These are phyloP conservation scores for Crepidodera aurea DNA, from an alignment of 2,888 invertebrate genomes.

Conservation along the genomic window DNA sequence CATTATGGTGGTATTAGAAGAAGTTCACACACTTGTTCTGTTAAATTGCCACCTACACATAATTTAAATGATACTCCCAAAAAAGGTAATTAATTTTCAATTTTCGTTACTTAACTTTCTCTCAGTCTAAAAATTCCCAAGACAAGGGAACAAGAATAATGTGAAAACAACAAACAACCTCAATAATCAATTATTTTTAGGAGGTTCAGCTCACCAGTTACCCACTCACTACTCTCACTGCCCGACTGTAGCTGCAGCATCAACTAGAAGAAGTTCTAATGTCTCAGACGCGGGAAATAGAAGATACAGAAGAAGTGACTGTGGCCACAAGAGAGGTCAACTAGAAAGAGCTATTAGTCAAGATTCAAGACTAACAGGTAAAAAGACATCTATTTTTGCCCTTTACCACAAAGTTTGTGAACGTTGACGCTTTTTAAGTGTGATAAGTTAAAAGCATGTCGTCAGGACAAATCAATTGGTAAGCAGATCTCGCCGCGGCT, in stretches of 20 bases:
- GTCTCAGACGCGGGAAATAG: conserved; percentile 59
- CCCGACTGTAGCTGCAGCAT: conserved; percentile 29
- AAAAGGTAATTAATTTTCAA: conserved; percentile 39
- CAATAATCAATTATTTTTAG: conserved; percentile 33
- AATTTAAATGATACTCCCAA: conserved; percentile 45
- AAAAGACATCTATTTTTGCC: too few relatives aligned
- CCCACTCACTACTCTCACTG: conserved; percentile 47
- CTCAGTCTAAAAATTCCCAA: too few relatives aligned
- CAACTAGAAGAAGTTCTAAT: conserved; percentile 58
- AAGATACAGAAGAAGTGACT: conserved; percentile 53
- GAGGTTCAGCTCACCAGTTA: conserved; percentile 55
- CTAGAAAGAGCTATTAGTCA: conserved; percentile 58
- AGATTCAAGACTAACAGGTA: conserved; percentile 56
- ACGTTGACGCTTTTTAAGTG: too few relatives aligned
- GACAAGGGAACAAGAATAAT: too few relatives aligned
- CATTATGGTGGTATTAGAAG: conserved; percentile 50
- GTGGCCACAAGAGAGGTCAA: conserved; percentile 50
- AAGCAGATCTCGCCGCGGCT: too few relatives aligned
- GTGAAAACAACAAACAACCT: too few relatives aligned
- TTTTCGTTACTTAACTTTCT: too few relatives aligned
- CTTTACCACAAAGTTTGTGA: too few relatives aligned
- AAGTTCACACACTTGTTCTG: conserved; percentile 58
- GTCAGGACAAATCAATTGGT: too few relatives aligned
- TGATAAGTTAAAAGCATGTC: too few relatives aligned
- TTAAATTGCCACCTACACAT: conserved; percentile 47